These are phyloP conservation scores for Chunga burmeisteri DNA, from an alignment of 2,113 vertebrate genomes.

Conservation along the genomic window DNA sequence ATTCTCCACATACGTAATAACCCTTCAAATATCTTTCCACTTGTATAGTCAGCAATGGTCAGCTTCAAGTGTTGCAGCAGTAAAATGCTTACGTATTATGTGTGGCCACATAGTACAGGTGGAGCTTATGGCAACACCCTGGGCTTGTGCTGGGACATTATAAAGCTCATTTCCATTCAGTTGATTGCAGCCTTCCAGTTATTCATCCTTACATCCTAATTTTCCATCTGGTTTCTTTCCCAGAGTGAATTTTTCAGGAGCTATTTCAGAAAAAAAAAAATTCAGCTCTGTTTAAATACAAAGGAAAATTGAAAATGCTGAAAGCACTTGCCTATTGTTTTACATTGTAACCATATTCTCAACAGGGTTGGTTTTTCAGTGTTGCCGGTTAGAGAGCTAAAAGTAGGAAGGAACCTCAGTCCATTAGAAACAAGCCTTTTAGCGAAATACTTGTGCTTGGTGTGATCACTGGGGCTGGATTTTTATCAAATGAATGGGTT, in stretches of 20 bases:
- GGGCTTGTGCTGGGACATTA: background rate
- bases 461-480: background rate
- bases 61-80: background rate
- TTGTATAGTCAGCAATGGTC: background rate
- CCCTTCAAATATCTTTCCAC: background rate
- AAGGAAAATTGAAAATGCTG: background rate
- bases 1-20: background rate
- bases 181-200: background rate
- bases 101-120: background rate
- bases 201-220: background rate
- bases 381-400: background rate
- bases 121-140: background rate
- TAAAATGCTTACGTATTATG: background rate
- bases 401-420: background rate
- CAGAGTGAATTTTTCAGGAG: background rate
- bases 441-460: background rate
- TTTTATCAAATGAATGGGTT: conserved; percentile 49
- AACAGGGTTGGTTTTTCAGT: background rate
- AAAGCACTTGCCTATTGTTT: background rate
- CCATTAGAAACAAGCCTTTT: background rate
- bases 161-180: background rate
- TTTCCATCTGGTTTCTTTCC: background rate
- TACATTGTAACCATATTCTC: background rate
- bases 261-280: background rate
- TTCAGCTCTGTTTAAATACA: background rate